Percentiles rank a stretch among this genome's conserved stretches.
phyloP scores from a whole-genome alignment of 1,140 invertebrate genomes.

The Drosophila ironensis region DNA sequence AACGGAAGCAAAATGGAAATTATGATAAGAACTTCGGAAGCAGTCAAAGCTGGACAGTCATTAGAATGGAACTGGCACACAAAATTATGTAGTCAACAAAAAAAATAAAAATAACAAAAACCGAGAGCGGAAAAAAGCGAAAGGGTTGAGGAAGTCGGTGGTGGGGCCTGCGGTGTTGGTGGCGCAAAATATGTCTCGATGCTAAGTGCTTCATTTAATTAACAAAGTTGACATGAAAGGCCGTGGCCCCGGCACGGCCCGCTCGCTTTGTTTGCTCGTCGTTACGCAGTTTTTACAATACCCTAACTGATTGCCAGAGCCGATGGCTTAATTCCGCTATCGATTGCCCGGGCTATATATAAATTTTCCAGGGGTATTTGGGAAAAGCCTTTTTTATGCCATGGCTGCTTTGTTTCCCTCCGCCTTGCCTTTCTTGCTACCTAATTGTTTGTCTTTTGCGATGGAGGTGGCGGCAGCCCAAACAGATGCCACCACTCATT shows the following conservation, averaged over 20 bases:
- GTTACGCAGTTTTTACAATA: conserved; percentile 9
- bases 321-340: background rate
- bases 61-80: conserved; percentile 56
- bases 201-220: conserved; percentile 80
- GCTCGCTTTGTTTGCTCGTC: conserved; percentile 11
- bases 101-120: conserved; percentile 6
- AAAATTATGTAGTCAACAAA: conserved; percentile 50
- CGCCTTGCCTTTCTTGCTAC: background rate
- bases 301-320: background rate
- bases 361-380: conserved; percentile 7
- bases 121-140: conserved; percentile 9
- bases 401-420: background rate
- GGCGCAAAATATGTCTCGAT: conserved; percentile 65
- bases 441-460: conserved; percentile 27
- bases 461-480: background rate
- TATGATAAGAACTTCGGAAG: conserved; percentile 58
- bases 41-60: conserved; percentile 46
- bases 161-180: background rate
- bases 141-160: background rate
- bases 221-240: conserved; percentile 79
- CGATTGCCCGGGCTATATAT: background rate
- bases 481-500: conserved; percentile 45
- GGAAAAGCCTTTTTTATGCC: too few species aligned
- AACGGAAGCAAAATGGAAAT: conserved; percentile 69
- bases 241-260: conserved; percentile 21